Conservation (phyloP, 2,113 vertebrate species). For the Alethe castanea region DNA sequence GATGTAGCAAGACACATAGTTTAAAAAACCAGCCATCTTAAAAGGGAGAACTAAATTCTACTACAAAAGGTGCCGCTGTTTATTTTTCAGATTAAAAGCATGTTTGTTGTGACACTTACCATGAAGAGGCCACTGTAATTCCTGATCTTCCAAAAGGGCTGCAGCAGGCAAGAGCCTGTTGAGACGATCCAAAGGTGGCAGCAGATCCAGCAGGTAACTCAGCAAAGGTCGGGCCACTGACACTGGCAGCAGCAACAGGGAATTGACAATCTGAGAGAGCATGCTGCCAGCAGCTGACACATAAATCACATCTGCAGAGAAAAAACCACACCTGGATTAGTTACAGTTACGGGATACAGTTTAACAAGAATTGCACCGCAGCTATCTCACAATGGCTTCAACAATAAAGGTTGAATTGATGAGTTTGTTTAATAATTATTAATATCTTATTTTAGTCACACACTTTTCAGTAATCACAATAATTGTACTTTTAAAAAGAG, state of each 20-base stretch:
- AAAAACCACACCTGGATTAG: not conserved
- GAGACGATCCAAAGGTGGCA: slow-evolving; percentile 91
- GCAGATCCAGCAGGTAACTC: slow-evolving; percentile 88
- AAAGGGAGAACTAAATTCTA: not conserved
- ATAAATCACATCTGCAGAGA: slow-evolving; percentile 87
- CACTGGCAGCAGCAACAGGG: slow-evolving; percentile 88
- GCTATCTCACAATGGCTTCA: not conserved
- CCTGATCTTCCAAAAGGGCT: slow-evolving; percentile 92
- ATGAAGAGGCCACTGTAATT: slow-evolving; percentile 96
- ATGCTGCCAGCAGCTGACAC: slow-evolving; percentile 97
- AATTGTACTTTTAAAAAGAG: not conserved
- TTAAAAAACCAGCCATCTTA: not conserved
- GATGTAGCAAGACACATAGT: not conserved
- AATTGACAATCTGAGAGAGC: slow-evolving; percentile 95
- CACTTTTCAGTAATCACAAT: not conserved
- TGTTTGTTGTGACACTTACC: slow-evolving; percentile 70
- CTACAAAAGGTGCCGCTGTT: not conserved
- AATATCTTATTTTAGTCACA: not conserved
- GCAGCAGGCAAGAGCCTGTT: slow-evolving; percentile 93
- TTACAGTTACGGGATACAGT: not conserved
- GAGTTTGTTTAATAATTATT: not conserved
- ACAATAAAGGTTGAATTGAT: not conserved
- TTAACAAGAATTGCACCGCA: not conserved
- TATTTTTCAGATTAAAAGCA: not conserved
- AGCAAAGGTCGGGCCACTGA: slow-evolving; percentile 90